A percentile compares a stretch with the other conserved stretches of the same genome.
Evolutionary conservation across 1,140 invertebrate species (phyloP).

Genomic region (Lasioglossum albipes): DNA sequence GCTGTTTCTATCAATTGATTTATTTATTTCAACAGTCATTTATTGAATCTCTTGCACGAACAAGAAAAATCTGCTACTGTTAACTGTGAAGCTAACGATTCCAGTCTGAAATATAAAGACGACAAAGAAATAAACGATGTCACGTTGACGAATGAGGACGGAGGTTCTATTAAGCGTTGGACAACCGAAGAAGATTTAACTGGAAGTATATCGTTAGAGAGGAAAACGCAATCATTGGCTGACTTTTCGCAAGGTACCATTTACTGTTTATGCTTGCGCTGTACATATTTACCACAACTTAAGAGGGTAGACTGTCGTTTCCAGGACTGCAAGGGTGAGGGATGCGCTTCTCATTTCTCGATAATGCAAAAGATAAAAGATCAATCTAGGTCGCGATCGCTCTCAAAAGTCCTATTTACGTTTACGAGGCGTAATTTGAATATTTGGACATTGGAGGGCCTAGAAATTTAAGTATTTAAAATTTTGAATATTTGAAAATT

Average conservation of each 20-base stretch:
- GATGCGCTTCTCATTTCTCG: too few relatives aligned
- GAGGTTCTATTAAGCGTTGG: slow-evolving; percentile 75
- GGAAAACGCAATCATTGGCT: slow-evolving; percentile 76
- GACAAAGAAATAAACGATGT: slow-evolving; percentile 64
- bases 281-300: background rate
- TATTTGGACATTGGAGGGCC: too few relatives aligned
- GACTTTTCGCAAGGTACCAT: slow-evolving; percentile 75
- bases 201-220: slow-evolving; percentile 69
- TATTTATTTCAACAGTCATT: slow-evolving; percentile 73
- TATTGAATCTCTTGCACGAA: slow-evolving; percentile 87
- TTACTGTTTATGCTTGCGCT: background rate
- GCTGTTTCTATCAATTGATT: slow-evolving; percentile 15
- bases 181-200: slow-evolving; percentile 79
- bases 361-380: too few relatives aligned
- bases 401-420: too few relatives aligned
- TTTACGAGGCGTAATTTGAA: too few relatives aligned
- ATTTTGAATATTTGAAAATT: too few relatives aligned
- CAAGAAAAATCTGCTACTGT: slow-evolving; percentile 81
- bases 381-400: too few relatives aligned
- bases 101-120: slow-evolving; percentile 60
- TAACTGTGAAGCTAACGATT: slow-evolving; percentile 52
- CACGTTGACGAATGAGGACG: slow-evolving; percentile 38
- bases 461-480: too few relatives aligned
- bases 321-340: too few relatives aligned
- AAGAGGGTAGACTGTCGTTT: too few relatives aligned